Evolutionary conservation across 2,113 vertebrate genomes (phyloP).

Genomic region (Mastomys natalensis): DNA sequence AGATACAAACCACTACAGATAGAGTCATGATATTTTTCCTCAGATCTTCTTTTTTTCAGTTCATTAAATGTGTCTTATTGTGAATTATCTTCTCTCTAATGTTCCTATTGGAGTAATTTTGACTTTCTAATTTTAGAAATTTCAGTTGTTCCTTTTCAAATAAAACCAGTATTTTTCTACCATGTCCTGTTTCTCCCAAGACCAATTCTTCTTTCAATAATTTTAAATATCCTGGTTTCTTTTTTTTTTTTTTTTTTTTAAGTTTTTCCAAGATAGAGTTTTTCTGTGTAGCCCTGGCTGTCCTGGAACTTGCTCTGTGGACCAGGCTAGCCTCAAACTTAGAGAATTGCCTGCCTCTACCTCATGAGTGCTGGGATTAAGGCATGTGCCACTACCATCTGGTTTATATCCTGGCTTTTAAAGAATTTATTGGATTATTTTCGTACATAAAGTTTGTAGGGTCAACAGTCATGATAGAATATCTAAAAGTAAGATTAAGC

Average conservation of each 20-base stretch:
- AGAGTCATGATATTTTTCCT: neutral
- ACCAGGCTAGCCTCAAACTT: neutral
- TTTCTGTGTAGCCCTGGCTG: neutral
- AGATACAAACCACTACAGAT: neutral
- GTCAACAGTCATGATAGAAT: neutral
- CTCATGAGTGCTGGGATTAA: neutral
- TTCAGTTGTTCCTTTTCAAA: neutral
- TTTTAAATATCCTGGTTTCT: neutral
- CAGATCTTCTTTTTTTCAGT: neutral
- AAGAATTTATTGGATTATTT: neutral
- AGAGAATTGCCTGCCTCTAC: neutral
- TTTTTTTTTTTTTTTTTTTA: neutral
- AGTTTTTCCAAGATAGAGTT: neutral
- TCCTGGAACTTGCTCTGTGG: neutral
- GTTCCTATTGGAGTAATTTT: neutral
- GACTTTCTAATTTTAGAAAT: slow-evolving; percentile 10
- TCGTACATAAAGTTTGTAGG: neutral
- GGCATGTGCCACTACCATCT: neutral
- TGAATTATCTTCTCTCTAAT: neutral
- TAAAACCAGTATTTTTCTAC: neutral
- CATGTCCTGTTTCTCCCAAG: neutral
- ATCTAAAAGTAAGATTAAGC: neutral
- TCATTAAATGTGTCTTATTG: neutral
- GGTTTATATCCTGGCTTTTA: neutral
- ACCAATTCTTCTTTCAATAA: neutral